Conservation (phyloP, 2,797 vertebrate species). For the Poeciliopsis gracilis region DNA sequence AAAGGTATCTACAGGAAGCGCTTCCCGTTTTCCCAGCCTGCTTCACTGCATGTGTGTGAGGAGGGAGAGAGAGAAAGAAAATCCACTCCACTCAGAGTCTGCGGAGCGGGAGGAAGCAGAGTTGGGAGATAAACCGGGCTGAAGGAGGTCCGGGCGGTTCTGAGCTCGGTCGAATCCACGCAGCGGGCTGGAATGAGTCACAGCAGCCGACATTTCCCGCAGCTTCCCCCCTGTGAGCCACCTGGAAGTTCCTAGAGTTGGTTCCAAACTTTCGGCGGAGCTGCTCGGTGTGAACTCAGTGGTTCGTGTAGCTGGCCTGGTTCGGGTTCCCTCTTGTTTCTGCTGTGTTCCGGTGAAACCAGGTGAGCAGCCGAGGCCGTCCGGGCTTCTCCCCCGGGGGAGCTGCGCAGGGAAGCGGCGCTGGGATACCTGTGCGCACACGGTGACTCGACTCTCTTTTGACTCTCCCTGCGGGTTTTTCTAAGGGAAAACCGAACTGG, state of each 20-base stretch:
- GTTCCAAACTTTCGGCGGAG: conserved; percentile 64
- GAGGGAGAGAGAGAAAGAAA: background rate
- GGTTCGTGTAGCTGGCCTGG: conserved; percentile 30
- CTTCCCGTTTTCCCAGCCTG: fast-evolving
- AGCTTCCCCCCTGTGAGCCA: background rate
- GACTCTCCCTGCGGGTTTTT: conserved; percentile 25
- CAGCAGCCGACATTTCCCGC: background rate
- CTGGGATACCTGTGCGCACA: conserved; percentile 48
- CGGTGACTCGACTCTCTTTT: conserved; percentile 22
- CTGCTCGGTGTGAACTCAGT: conserved; percentile 22
- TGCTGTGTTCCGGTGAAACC: conserved; percentile 28
- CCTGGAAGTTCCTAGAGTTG: conserved; percentile 49
- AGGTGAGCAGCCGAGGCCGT: conserved; percentile 52
- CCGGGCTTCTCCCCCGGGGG: conserved; percentile 6
- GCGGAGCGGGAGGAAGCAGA: conserved; percentile 58
- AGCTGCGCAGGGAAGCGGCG: conserved; percentile 44
- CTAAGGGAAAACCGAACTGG: conserved; percentile 18
- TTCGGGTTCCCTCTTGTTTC: conserved; percentile 45
- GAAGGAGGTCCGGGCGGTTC: conserved; percentile 42
- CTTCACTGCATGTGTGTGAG: conserved; percentile 15
- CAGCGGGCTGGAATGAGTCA: conserved; percentile 32
- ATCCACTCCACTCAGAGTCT: conserved; percentile 1
- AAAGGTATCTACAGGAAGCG: conserved; percentile 29
- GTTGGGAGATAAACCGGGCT: conserved; percentile 53
- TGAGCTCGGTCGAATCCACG: conserved; percentile 18